Conservation (phyloP, 2,888 invertebrate species). For the Dascillus cervinus region DNA sequence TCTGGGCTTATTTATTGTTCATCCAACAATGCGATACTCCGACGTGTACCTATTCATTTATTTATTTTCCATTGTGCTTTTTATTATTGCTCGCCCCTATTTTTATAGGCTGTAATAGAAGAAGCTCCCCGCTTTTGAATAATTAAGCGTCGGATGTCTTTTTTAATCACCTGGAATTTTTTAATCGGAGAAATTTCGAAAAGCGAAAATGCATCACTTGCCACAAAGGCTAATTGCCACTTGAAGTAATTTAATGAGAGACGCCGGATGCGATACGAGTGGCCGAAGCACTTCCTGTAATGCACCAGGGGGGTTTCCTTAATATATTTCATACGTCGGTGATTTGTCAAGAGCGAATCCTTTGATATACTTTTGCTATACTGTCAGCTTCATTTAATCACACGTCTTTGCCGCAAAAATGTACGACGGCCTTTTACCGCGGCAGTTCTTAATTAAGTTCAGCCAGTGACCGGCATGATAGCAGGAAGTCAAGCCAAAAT, state of each 20-base stretch:
- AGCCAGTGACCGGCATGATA: too few relatives aligned
- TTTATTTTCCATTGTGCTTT: slow-evolving; percentile 21
- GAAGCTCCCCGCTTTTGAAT: slow-evolving; percentile 9
- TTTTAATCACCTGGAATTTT: too few relatives aligned
- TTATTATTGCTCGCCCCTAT: slow-evolving; percentile 18
- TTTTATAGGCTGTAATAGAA: slow-evolving; percentile 11
- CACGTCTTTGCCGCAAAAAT: too few relatives aligned
- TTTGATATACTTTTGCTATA: too few relatives aligned
- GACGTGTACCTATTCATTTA: slow-evolving; percentile 21
- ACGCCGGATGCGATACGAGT: slow-evolving; percentile 30
- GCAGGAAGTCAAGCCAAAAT: too few relatives aligned
- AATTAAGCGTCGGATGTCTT: too few relatives aligned
- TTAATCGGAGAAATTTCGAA: too few relatives aligned
- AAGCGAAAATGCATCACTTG: too few relatives aligned
- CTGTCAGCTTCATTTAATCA: slow-evolving; percentile 7
- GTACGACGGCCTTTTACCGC: too few relatives aligned
- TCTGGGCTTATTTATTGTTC: slow-evolving; percentile 19
- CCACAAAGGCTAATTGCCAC: slow-evolving; percentile 42
- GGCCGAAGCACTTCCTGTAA: slow-evolving; percentile 19
- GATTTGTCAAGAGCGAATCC: slow-evolving; percentile 20
- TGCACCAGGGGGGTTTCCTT: slow-evolving; percentile 20
- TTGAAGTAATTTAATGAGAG: slow-evolving; percentile 40
- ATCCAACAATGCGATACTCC: slow-evolving; percentile 15
- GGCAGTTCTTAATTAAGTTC: too few relatives aligned
- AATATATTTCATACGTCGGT: slow-evolving; percentile 25